Percentiles rank a stretch among this genome's conserved stretches.
These are phyloP conservation scores for Lynx canadensis DNA, from an alignment of 2,113 vertebrate species.

Conservation along the genomic window DNA sequence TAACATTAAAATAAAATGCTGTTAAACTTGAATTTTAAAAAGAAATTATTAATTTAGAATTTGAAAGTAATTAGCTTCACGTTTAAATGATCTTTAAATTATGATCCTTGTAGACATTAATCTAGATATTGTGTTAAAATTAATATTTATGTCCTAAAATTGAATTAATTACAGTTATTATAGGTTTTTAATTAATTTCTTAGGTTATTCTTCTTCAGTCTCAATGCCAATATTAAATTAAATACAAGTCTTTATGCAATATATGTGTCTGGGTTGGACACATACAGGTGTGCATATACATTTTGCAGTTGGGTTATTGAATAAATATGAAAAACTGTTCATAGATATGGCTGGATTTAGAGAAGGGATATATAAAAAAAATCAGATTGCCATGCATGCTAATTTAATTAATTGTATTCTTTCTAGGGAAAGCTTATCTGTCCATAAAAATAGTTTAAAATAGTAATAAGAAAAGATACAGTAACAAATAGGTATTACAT, in stretches of 20 bases:
- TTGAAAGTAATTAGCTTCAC: conserved; percentile 21
- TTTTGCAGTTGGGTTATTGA: neutral
- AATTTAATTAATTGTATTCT: neutral
- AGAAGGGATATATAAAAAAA: neutral
- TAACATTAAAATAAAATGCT: neutral
- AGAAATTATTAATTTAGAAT: conserved; percentile 19
- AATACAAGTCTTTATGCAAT: neutral
- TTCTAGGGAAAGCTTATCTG: neutral
- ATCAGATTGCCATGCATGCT: neutral
- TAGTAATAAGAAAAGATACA: neutral
- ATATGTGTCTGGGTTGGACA: neutral
- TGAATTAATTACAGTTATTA: neutral
- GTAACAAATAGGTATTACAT: neutral
- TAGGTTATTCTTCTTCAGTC: neutral
- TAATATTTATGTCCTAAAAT: neutral
- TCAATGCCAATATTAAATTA: neutral
- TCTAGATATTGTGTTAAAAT: neutral
- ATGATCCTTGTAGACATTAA: neutral
- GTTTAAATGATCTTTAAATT: conserved; percentile 38
- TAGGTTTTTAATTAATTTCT: neutral
- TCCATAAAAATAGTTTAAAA: neutral
- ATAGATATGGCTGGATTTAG: neutral
- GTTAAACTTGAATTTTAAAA: neutral
- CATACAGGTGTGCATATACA: neutral
- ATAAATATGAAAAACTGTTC: neutral